These are phyloP conservation scores for Phataginus tricuspis DNA, from an alignment of 2,797 vertebrate species.

Conservation along the genomic window DNA sequence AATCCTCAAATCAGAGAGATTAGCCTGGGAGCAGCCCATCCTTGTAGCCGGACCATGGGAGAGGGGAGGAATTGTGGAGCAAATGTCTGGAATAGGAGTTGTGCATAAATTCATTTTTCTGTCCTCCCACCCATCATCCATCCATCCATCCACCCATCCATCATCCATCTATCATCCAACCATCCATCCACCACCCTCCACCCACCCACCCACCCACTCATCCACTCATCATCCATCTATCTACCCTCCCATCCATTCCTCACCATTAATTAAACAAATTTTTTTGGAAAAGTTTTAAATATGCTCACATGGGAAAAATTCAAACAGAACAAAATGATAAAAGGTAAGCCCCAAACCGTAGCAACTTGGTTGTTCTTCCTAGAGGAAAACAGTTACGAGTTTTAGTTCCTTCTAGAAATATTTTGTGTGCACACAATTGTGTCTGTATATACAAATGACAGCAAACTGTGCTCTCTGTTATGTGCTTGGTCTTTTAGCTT, in stretches of 20 bases:
- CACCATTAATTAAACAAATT: neutral
- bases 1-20: neutral
- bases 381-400: neutral
- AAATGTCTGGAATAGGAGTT: neutral
- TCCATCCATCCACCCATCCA: rapidly evolving
- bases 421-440: neutral
- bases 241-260: neutral
- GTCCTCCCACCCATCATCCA: neutral
- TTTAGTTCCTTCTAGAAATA: neutral
- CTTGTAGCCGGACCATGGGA: neutral
- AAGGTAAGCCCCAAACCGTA: neutral
- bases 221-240: no score
- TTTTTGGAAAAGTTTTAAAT: neutral
- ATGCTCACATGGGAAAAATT: neutral
- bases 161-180: neutral
- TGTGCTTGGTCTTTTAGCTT: neutral
- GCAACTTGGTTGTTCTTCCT: neutral
- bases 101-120: neutral
- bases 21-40: neutral
- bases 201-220: rapidly evolving
- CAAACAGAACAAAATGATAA: neutral
- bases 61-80: neutral
- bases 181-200: rapidly evolving
- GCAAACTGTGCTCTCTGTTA: neutral
- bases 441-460: neutral